These are phyloP conservation scores for Bradypus variegatus DNA, from an alignment of 2,797 vertebrate genomes.

Conservation along the genomic window DNA sequence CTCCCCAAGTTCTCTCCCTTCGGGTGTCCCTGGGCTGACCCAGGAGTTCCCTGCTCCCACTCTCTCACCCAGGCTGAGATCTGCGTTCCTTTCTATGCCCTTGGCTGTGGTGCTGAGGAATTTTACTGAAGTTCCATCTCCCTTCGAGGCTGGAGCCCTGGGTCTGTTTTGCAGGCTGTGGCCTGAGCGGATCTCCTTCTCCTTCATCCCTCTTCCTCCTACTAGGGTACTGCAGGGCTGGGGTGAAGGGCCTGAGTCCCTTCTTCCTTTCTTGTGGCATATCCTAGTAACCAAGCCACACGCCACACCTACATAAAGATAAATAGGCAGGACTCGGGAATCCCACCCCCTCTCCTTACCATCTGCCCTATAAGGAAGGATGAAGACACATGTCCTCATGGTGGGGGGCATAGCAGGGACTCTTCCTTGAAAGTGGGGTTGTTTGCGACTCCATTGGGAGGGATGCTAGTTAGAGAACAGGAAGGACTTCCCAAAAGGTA, in stretches of 20 bases:
- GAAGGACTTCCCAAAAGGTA: not conserved
- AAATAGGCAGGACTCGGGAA: not conserved
- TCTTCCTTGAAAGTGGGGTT: not conserved
- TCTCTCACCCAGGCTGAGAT: not conserved
- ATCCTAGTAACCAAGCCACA: not conserved
- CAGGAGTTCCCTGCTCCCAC: not conserved
- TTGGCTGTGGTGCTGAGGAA: not conserved
- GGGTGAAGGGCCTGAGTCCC: not conserved
- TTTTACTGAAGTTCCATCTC: not conserved
- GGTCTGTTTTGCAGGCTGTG: not conserved
- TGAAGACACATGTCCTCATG: not conserved
- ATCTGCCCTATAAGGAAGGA: not conserved
- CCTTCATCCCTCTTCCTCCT: too few relatives aligned
- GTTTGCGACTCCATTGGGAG: not conserved
- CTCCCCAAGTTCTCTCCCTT: not conserved
- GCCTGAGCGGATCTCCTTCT: not conserved
- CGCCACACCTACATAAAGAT: not conserved
- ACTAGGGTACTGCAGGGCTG: not conserved
- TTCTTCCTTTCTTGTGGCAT: not conserved
- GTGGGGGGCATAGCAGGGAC: not conserved
- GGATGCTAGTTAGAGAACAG: not conserved
- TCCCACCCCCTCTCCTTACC: not conserved
- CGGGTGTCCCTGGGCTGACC: not conserved
- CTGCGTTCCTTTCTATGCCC: not conserved
- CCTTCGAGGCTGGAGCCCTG: not conserved